These are phyloP conservation scores for Aurelia sp. DNA, from an alignment of 30 jellyfish, hydroid and myxozoan species.

Conservation along the genomic window DNA sequence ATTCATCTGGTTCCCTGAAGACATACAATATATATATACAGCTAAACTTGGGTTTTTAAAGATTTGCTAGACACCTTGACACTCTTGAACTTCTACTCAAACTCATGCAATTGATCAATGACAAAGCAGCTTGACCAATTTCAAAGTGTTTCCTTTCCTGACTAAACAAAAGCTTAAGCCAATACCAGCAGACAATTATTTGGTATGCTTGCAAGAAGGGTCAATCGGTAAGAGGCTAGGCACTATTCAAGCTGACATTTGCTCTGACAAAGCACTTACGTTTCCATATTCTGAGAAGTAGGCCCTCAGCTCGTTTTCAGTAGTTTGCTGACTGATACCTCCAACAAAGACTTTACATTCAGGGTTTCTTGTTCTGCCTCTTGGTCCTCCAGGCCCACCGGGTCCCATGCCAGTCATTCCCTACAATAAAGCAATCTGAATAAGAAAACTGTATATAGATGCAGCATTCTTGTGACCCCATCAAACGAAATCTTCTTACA, in stretches of 20 bases:
- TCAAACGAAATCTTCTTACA: no score
- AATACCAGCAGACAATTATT: no score
- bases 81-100: no score
- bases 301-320: constrained; percentile 84
- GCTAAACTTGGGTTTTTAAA: no score
- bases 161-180: no score
- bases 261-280: constrained; percentile 40
- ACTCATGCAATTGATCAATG: neutral
- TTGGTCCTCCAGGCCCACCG: constrained; percentile 32
- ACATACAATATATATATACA: no score
- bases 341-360: constrained; percentile 97
- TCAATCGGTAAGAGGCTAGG: neutral
- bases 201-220: no score
- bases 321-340: constrained; percentile 97
- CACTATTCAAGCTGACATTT: neutral
- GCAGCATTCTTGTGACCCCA: no score
- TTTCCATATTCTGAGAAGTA: constrained; percentile 89
- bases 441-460: neutral
- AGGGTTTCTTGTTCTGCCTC: constrained; percentile 77
- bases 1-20: neutral
- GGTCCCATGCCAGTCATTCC: constrained; percentile 12
- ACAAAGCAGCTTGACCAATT: neutral
- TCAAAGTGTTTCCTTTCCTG: neutral
- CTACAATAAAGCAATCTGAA: neutral
- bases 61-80: no score